Percentiles rank a stretch among this genome's conserved stretches.
These are phyloP conservation scores for Hesperia comma DNA, from an alignment of 2,888 invertebrate species.

Conservation along the genomic window DNA sequence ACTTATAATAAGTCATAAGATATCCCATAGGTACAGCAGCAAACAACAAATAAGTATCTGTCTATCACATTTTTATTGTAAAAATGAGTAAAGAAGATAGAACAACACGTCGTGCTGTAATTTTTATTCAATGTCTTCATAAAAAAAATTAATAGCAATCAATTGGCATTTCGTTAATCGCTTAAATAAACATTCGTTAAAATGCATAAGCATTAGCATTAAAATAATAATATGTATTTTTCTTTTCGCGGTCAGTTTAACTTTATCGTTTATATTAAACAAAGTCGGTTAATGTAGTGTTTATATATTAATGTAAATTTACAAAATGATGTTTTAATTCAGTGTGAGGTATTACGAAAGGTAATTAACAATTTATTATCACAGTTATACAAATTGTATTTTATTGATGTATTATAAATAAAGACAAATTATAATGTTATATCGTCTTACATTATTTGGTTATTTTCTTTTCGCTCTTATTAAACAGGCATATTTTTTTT, in stretches of 20 bases:
- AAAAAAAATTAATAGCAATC: too few species aligned
- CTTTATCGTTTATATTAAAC: slow-evolving; percentile 20
- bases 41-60: background rate
- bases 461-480: background rate
- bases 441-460: slow-evolving; percentile 35
- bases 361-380: slow-evolving; percentile 63
- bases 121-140: too few species aligned
- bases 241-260: slow-evolving; percentile 25
- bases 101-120: background rate
- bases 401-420: slow-evolving; percentile 70
- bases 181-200: background rate
- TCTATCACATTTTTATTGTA: background rate
- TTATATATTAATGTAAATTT: slow-evolving; percentile 30
- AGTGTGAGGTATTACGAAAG: slow-evolving; percentile 20
- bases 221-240: background rate
- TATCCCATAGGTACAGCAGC: too few species aligned
- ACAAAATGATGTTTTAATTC: slow-evolving; percentile 21
- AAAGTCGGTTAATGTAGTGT: slow-evolving; percentile 18
- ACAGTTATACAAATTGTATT: slow-evolving; percentile 75
- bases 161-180: background rate
- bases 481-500: too few species aligned
- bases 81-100: background rate
- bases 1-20: too few species aligned
- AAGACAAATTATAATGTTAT: slow-evolving; percentile 54
- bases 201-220: background rate